Evolutionary conservation across 2,888 invertebrate species (phyloP), one percentile per base, ranked within the genome.

Genomic region (Dicranocentrus wangi): DNA sequence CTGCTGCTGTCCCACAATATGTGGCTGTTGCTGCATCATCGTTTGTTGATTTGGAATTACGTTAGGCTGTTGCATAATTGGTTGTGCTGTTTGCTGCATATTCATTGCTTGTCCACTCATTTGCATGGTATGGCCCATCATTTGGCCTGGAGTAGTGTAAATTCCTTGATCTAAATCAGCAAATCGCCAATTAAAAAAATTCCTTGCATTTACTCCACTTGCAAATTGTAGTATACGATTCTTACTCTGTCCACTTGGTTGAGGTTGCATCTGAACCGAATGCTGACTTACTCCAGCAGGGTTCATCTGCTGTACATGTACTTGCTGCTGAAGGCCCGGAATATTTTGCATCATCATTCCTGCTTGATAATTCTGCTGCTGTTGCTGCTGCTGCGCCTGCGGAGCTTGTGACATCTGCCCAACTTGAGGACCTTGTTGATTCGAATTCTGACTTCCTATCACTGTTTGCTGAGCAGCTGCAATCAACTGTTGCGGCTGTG

Each of bases 41-140:
- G 90, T 91, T 87, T 91, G 90, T 47, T 81, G 83, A 39, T 69
- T 69, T 2, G 88, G 89, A 76, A 90, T 90, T 85, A 90, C 90
- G 87, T 78, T 90, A 90, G 82, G 91, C 84, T 90, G 91, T 90
- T 88, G 86, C 70, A 86, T 79, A 81, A 85, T 83, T 65, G 73
- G 83, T n/a, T 75, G 73, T 3, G 75, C 39, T 53, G 21, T 47
- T 27, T 82, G 82, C 61, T 81, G 85, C 47, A 83, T 82, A n/a
- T 63, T 68, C 76, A 83, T 81, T 7, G 60, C 19, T 27, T 75
- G 70, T 21, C 76, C 71, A 63, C 61, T 65, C 63, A 83, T 79
- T 53, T 68, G 75, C 63, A 83, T 80, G 21, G 72, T 51, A 69
- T 83, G 77, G 23, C 78, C 78, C 79, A 83, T 81, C 70, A 78